Evolutionary conservation across 1,140 invertebrate species (phyloP).

Genomic region (Drosophila truncata): DNA sequence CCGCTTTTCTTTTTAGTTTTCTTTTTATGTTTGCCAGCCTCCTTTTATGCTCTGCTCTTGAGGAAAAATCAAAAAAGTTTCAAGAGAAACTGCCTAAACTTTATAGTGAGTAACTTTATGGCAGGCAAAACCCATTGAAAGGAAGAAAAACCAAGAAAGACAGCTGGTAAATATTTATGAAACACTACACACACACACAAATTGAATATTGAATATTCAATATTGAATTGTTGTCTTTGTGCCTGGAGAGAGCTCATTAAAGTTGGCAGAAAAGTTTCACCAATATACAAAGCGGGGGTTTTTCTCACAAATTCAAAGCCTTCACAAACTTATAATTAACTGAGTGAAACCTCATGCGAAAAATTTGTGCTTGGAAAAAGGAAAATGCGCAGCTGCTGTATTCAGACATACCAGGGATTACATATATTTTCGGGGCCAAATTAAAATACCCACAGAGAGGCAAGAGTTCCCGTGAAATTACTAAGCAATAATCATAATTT

Average conservation of each 20-base stretch:
- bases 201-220: constrained; percentile 27
- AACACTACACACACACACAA: constrained; percentile 19
- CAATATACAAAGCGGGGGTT: background rate
- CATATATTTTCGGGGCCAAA: constrained; percentile 44
- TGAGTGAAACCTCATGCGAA: constrained; percentile 8
- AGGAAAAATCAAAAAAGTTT: constrained; percentile 37
- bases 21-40: constrained; percentile 28
- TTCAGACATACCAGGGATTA: constrained; percentile 19
- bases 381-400: constrained; percentile 46
- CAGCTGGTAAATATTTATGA: constrained; percentile 36
- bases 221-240: constrained; percentile 4
- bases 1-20: constrained; percentile 44
- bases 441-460: constrained; percentile 43
- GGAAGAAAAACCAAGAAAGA: background rate
- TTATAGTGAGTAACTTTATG: constrained; percentile 42
- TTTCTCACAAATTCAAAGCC: constrained; percentile 26
- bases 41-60: constrained; percentile 28
- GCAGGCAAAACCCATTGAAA: constrained; percentile 6
- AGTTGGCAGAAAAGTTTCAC: constrained; percentile 7
- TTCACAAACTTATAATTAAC: constrained; percentile 64
- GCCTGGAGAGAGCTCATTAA: constrained; percentile 28
- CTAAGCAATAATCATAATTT: constrained; percentile 82
- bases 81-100: constrained; percentile 22
- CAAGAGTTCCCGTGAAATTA: constrained; percentile 48
- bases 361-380: constrained; percentile 14